Evolutionary conservation across 1,140 invertebrate species (phyloP).

Genomic region (Dolichoris vasculosae): DNA sequence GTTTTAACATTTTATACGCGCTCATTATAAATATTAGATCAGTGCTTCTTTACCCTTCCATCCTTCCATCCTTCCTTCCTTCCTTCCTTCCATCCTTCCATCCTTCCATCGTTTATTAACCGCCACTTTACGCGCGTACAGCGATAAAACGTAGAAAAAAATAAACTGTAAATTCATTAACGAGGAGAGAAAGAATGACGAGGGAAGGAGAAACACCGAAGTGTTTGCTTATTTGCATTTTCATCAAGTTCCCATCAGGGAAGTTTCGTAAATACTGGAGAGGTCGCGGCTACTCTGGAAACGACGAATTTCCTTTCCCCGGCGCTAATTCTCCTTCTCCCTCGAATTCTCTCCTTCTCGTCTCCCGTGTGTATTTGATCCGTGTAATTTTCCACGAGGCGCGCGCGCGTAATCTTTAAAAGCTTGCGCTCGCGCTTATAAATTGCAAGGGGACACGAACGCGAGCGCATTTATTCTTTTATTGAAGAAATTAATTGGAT

Average conservation of each 20-base stretch:
- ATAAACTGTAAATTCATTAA: background rate
- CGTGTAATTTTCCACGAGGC: background rate
- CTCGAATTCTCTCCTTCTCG: slow-evolving; percentile 22
- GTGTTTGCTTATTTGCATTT: slow-evolving; percentile 32
- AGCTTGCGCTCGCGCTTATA: background rate
- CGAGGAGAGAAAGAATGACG: background rate
- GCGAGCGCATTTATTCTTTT: background rate
- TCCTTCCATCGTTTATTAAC: background rate
- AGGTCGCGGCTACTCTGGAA: background rate
- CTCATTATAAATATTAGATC: background rate
- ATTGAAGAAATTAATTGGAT: background rate
- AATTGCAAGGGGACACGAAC: background rate
- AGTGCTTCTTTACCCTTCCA: background rate
- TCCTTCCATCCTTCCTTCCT: too few species aligned
- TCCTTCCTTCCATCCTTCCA: too few species aligned
- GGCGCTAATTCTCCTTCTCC: slow-evolving; percentile 31
- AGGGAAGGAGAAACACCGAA: background rate
- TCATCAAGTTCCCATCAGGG: slow-evolving; percentile 18
- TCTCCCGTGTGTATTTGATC: background rate
- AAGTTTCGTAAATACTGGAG: background rate
- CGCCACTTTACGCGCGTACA: background rate
- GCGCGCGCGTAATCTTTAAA: background rate
- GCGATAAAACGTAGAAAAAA: background rate
- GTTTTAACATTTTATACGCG: background rate
- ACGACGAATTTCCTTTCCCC: background rate